A percentile compares a stretch with the other conserved stretches of the same genome.
Evolutionary conservation across 2,888 invertebrate species (phyloP).

Genomic region (Brachylomia viminalis): DNA sequence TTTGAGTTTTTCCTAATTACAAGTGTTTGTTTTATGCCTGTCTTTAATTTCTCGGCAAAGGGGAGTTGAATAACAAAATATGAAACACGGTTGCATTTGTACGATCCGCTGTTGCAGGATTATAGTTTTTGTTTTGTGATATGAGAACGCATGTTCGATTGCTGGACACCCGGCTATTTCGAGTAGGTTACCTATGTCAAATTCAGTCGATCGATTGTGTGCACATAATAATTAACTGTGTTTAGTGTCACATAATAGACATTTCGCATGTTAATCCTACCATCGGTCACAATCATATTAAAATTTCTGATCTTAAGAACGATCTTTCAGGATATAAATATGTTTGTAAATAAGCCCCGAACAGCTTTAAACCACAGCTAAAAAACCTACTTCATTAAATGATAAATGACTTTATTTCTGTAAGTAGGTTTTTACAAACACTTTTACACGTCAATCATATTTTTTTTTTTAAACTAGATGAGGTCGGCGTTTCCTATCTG

Average conservation of each 20-base stretch:
- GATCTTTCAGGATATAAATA: neutral
- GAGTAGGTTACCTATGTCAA: neutral
- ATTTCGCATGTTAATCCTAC: neutral
- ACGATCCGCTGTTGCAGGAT: no score
- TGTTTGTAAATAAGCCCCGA: neutral
- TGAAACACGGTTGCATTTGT: neutral
- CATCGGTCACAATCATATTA: neutral
- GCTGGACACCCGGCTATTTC: neutral
- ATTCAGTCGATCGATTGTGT: neutral
- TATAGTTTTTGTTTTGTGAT: no score
- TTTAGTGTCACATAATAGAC: neutral
- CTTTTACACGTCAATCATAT: no score
- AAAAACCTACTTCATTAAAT: neutral
- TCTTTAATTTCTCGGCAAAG: neutral
- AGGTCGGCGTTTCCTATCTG: no score
- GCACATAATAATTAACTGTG: neutral
- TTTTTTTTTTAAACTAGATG: no score
- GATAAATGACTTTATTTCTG: no score
- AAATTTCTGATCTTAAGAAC: neutral
- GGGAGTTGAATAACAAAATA: neutral
- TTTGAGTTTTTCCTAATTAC: constrained; percentile 37
- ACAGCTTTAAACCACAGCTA: neutral
- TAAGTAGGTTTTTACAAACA: no score
- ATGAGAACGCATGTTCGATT: no score
- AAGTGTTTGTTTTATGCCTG: constrained; percentile 31